A percentile compares a stretch with the other conserved stretches of the same genome.
phyloP scores from a whole-genome alignment of 2,797 vertebrate species.

The Galago senegalensis region DNA sequence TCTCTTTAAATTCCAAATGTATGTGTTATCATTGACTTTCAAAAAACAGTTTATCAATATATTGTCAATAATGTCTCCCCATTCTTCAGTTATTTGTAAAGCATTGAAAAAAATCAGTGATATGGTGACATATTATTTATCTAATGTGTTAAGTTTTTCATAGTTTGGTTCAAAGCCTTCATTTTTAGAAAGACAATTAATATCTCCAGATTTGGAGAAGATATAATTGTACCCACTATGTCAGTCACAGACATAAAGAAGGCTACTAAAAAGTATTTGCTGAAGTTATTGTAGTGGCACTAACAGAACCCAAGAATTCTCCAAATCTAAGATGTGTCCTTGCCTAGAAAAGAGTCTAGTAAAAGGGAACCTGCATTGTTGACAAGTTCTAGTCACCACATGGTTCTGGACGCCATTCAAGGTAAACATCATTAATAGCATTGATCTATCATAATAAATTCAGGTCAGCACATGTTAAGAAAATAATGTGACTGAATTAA shows the following conservation, averaged over 20 bases:
- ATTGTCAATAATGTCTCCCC: not conserved
- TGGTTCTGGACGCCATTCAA: not conserved
- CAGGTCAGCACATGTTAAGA: constrained; percentile 5
- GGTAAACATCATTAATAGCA: not conserved
- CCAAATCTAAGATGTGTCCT: not conserved
- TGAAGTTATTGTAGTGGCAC: no score
- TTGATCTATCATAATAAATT: not conserved
- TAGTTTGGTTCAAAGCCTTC: not conserved
- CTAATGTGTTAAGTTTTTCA: not conserved
- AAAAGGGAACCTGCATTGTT: not conserved
- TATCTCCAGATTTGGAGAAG: not conserved
- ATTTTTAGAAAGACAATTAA: not conserved
- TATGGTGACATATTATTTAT: not conserved
- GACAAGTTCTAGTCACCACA: not conserved
- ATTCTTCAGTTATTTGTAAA: not conserved
- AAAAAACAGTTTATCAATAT: not conserved
- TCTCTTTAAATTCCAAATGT: not conserved
- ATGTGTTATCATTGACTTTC: not conserved
- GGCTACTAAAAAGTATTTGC: not conserved
- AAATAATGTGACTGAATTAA: not conserved
- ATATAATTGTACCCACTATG: not conserved
- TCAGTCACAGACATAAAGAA: not conserved
- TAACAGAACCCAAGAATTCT: not conserved
- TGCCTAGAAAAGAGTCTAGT: not conserved
- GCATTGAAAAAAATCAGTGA: not conserved